Base-by-base conservation (phyloP, 2,797 vertebrate species). In the Dipus sagitta region DNA sequence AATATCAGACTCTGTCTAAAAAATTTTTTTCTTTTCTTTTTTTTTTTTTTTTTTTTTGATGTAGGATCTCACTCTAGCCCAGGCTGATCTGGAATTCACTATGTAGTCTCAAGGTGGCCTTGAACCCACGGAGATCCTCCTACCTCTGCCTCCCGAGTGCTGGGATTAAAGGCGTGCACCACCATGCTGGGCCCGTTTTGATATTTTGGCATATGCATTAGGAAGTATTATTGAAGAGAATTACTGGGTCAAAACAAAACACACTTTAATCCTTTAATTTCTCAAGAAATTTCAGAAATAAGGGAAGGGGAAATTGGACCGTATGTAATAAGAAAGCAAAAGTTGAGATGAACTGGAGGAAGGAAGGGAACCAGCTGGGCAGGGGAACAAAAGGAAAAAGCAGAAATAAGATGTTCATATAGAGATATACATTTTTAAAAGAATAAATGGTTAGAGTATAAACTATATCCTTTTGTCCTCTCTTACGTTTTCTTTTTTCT, bases 221-320 rank as follows among this genome's bases (percentile, higher is more conserved):
- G 28, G 30, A 15, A 80, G 13, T 15, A 85, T 90, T 77, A 23
- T 52, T 74, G n/a, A 67, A n/a, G 68, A 90, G 74, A 90, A 82
- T 81, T 77, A 38, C 42, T 65, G 21, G 1, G 10, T 60, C 47
- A 92, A 86, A 90, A 18, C 12, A 14, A 23, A 88, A 82, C 3
- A 70, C n/a, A 86, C 81, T 90, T 62, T 32, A 32, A 91, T n/a
- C n/a, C 68, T 90, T 90, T 10, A 74, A 52, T 89, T 93, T 93
- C 47, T 87, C 12, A 86, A 96, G 54, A 94, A 81, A 85, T 90
- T 21, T 6, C 32, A 28, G 18, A 72, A 28, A 28, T 67, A 67
- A 67, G 26, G 10, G 24, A 30, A 67, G 65, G 26, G 54, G 54
- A 67, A 28, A 30, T 10, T 28, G 13, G 65, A 28, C 13, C 28